phyloP scores from a whole-genome alignment of 2,113 vertebrate genomes.

The Leptodactylus fuscus region DNA sequence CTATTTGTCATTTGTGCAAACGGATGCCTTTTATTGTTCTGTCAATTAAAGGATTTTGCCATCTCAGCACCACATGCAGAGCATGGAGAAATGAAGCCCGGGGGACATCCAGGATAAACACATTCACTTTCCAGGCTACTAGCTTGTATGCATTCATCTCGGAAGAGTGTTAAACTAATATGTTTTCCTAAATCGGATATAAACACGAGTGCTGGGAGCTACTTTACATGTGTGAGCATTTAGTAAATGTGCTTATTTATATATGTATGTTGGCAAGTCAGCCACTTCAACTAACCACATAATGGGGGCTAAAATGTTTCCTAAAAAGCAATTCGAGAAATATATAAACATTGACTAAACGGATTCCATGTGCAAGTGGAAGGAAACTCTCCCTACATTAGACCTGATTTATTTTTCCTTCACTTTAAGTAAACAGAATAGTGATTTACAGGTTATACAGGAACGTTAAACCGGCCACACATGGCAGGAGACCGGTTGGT shows the following conservation, averaged over 20 bases:
- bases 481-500: background rate
- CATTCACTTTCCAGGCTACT: slow-evolving; percentile 20
- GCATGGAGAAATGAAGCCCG: slow-evolving; percentile 16
- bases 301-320: slow-evolving; percentile 41
- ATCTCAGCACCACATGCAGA: slow-evolving; percentile 35
- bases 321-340: slow-evolving; percentile 21
- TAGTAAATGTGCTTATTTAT: slow-evolving; percentile 45
- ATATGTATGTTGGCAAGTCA: slow-evolving; percentile 38
- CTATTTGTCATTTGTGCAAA: slow-evolving; percentile 53
- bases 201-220: slow-evolving; percentile 16
- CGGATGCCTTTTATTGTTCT: slow-evolving; percentile 52
- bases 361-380: background rate
- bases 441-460: background rate
- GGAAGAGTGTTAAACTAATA: slow-evolving; percentile 27
- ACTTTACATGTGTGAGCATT: slow-evolving; percentile 29
- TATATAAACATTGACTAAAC: slow-evolving; percentile 29
- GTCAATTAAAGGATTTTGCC: slow-evolving; percentile 54
- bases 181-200: slow-evolving; percentile 47
- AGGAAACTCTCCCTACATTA: background rate
- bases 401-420: slow-evolving; percentile 2
- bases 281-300: slow-evolving; percentile 11
- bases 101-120: slow-evolving; percentile 44
- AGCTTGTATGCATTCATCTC: slow-evolving; percentile 36
- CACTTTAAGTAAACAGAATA: background rate
- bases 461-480: background rate